A percentile compares a stretch with the other conserved stretches of the same genome.
phyloP scores from a whole-genome alignment of 1,140 invertebrate species.

The Melitaea cinxia region DNA sequence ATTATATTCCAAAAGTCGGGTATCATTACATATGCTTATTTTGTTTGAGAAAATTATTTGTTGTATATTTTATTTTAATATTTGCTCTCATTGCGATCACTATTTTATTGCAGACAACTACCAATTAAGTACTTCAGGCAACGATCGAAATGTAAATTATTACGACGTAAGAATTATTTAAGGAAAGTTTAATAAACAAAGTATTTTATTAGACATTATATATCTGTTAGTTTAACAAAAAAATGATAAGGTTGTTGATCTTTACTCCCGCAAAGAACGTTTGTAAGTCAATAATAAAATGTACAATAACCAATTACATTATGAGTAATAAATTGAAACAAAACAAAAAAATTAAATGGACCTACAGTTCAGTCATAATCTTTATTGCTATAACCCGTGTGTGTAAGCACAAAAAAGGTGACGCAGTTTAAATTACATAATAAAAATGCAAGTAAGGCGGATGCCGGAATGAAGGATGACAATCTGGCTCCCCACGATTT shows the following conservation, averaged over 20 bases:
- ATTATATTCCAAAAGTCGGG: slow-evolving; percentile 46
- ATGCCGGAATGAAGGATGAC: slow-evolving; percentile 74
- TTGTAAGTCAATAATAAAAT: neutral
- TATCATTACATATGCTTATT: slow-evolving; percentile 21
- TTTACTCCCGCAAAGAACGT: neutral
- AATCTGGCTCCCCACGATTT: slow-evolving; percentile 76
- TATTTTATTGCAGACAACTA: no score
- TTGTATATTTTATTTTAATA: neutral
- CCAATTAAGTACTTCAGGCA: no score
- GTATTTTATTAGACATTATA: no score
- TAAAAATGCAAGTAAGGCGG: slow-evolving; percentile 73
- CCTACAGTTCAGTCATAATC: neutral
- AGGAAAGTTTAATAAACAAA: no score
- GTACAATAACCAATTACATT: neutral
- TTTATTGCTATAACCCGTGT: neutral
- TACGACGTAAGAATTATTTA: no score
- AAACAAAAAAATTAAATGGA: neutral
- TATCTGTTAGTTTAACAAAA: no score
- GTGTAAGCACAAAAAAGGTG: slow-evolving; percentile 10
- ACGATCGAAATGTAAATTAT: no score
- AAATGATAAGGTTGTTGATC: neutral
- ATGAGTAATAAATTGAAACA: neutral
- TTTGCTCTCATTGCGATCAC: neutral
- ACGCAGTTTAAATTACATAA: slow-evolving; percentile 58
- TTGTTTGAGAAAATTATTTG: slow-evolving; percentile 3